Evolutionary conservation across 2,888 invertebrate species (phyloP), one percentile per base, ranked within the genome.

Genomic region (Syritta pipiens): DNA sequence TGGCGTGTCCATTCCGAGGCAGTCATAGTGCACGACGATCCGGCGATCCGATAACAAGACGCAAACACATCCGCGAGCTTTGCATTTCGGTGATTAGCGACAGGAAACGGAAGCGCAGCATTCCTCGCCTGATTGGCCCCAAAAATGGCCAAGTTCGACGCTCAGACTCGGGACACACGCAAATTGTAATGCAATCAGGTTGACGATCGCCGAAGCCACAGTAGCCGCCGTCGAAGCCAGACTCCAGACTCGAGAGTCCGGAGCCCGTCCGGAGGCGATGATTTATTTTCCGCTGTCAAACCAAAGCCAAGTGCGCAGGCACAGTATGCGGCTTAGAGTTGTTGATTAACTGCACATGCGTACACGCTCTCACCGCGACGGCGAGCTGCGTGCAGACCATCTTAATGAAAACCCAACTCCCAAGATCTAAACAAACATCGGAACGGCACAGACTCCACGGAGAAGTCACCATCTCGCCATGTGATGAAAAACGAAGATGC

Each of bases 241-340:
- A 26, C 7, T 37, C 37, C 44, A 53, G 6, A 67, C 26, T 44
- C 48, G n/a, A n/a, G n/a, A 68, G 60, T 37, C 28, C 28, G 28
- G 51, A 28, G 30, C 59, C 40, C 59, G 48, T 59, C 65, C 53
- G 71, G 46, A 55, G 77, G 72, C 63, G 77, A 77, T 77, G 77
- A 77, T 77, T 77, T 77, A 72, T 77, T 67, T 72, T 44, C 46
- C 10, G 65, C 72, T 72, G 77, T 77, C 77, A 77, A 77, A 60
- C 71, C 49, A 40, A 12, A 71, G 71, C 51, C 69, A 63, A 76
- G 76, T 69, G 42, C 49, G 55, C 55, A 24, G 19, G 22, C 67
- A 60, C 46, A 49, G 62, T 63, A 63, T 51, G 62, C 63, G 63
- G 63, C 69, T 76, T 60, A 49, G 37, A 69, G 49, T 63, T n/a